Evolutionary conservation across 2,113 vertebrate genomes (phyloP).

Genomic region (Bungarus multicinctus): DNA sequence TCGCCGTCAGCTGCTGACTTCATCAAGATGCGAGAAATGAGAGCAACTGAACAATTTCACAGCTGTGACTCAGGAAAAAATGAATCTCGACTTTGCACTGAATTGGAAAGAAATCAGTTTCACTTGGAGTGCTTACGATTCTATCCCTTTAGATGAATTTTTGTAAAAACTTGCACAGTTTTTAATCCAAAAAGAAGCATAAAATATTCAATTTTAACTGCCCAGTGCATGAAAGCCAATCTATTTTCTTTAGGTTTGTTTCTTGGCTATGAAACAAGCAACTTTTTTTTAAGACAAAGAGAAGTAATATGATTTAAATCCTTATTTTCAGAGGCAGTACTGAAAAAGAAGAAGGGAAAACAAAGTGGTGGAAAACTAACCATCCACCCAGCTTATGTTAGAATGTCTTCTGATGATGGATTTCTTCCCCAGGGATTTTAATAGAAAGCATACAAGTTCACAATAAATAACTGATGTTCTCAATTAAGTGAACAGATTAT

Average conservation of each 20-base stretch:
- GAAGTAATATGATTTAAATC: not conserved
- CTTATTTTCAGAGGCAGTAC: not conserved
- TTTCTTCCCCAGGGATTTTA: not conserved
- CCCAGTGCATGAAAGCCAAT: not conserved
- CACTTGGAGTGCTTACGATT: not conserved
- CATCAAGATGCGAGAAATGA: not conserved
- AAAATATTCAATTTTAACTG: not conserved
- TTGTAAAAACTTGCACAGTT: too few relatives aligned
- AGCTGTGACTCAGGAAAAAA: not conserved
- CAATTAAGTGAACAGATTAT: not conserved
- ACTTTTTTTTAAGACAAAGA: not conserved
- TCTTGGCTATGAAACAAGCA: not conserved
- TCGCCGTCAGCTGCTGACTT: not conserved
- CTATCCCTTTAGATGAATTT: not conserved
- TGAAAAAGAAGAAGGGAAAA: not conserved
- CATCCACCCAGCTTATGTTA: not conserved
- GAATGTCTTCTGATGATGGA: not conserved
- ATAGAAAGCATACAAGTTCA: too few relatives aligned
- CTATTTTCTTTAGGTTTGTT: not conserved
- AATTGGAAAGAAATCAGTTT: not conserved
- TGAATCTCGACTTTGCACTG: not conserved
- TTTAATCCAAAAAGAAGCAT: not conserved
- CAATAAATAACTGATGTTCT: not conserved
- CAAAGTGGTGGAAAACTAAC: not conserved
- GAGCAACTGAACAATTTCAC: not conserved